Percentiles rank a stretch among this genome's conserved stretches.
Evolutionary conservation across 2,888 invertebrate species (phyloP).

Genomic region (Drosophila borealis): DNA sequence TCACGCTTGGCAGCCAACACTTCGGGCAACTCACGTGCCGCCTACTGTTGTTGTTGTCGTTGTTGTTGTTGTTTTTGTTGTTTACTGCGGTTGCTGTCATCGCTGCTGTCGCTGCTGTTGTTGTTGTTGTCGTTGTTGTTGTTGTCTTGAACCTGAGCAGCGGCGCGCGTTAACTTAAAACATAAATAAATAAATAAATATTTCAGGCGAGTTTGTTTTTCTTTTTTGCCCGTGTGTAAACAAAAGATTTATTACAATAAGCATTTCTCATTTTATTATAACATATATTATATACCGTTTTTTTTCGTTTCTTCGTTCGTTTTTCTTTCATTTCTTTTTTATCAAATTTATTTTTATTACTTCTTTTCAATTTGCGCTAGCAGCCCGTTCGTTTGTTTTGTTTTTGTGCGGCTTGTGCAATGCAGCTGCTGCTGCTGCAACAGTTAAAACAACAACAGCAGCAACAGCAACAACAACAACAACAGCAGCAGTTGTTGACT

Average conservation of each 20-base stretch:
- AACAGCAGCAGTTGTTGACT: conserved; percentile 11
- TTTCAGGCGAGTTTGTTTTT: conserved; percentile 48
- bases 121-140: conserved; percentile 26
- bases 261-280: conserved; percentile 65
- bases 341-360: conserved; percentile 75
- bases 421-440: conserved; percentile 47
- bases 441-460: conserved; percentile 61
- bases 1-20: conserved; percentile 64
- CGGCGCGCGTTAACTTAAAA: conserved; percentile 41
- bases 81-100: conserved; percentile 6
- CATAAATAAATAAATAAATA: conserved; percentile 72
- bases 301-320: conserved; percentile 15
- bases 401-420: conserved; percentile 68
- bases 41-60: conserved; percentile 7
- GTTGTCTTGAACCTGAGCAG: conserved; percentile 71
- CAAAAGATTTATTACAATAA: conserved; percentile 79
- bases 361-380: conserved; percentile 73
- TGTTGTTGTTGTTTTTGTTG: conserved; percentile 26
- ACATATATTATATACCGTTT: conserved; percentile 37
- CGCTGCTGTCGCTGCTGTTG: conserved; percentile 11
- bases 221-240: conserved; percentile 46
- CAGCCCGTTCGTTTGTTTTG: conserved; percentile 62
- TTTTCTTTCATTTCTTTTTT: conserved; percentile 30
- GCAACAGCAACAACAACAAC: not conserved
- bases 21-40: conserved; percentile 28